phyloP scores from a whole-genome alignment of 1,140 invertebrate species.

The Mamestra configurata region DNA sequence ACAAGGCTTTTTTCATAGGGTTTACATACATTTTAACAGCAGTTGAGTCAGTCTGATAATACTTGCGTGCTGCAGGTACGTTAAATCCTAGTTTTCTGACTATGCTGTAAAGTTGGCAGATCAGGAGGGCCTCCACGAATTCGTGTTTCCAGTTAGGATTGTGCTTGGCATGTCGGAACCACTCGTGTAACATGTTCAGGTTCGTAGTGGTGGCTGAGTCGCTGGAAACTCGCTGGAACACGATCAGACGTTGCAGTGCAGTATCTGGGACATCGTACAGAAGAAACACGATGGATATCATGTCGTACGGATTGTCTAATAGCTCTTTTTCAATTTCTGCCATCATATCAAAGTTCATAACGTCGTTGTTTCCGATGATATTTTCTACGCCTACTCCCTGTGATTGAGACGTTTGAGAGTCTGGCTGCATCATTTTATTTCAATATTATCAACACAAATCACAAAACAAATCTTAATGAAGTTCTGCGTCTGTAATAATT shows the following conservation, averaged over 20 bases:
- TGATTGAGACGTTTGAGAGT: conserved; percentile 59
- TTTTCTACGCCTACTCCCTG: conserved; percentile 52
- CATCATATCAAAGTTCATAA: conserved; percentile 70
- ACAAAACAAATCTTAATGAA: not conserved
- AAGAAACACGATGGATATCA: conserved; percentile 81
- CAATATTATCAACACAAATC: not conserved
- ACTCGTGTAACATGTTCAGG: conserved; percentile 77
- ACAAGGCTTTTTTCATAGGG: conserved; percentile 79
- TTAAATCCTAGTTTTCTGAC: conserved; percentile 79
- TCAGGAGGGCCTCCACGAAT: conserved; percentile 78
- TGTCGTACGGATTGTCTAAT: conserved; percentile 68
- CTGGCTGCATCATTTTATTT: conserved; percentile 64
- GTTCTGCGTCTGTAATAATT: too few species aligned
- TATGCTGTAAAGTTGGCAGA: conserved; percentile 73
- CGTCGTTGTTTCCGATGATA: conserved; percentile 61
- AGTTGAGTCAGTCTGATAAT: conserved; percentile 68
- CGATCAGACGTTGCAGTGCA: conserved; percentile 75
- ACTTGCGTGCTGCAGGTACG: conserved; percentile 67
- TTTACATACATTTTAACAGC: conserved; percentile 69
- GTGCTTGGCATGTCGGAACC: conserved; percentile 71
- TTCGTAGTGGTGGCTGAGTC: conserved; percentile 65
- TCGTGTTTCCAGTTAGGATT: conserved; percentile 77
- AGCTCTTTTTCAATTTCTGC: conserved; percentile 76
- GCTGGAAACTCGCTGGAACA: conserved; percentile 73
- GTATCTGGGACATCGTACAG: conserved; percentile 80